These are phyloP conservation scores for Ornithorhynchus anatinus DNA, from an alignment of 2,113 vertebrate species.

Conservation along the genomic window DNA sequence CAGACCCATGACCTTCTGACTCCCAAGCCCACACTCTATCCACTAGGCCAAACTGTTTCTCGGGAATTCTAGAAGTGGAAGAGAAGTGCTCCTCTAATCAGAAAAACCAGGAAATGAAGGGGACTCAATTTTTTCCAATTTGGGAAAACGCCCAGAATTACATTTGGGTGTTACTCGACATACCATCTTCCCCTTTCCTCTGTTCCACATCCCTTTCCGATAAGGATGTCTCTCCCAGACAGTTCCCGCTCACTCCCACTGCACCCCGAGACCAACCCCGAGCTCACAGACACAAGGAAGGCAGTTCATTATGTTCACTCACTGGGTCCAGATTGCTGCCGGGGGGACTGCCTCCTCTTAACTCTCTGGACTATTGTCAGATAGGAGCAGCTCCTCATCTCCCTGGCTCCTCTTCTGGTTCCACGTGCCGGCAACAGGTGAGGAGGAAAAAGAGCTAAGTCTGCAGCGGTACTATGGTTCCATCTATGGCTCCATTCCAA, in stretches of 20 bases:
- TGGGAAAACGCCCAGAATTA: neutral
- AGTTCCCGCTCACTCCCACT: neutral
- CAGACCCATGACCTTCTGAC: too few relatives aligned
- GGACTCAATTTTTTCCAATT: neutral
- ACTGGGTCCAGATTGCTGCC: conserved; percentile 24
- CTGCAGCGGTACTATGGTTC: too few relatives aligned
- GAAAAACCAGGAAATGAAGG: too few relatives aligned
- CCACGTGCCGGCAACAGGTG: conserved; percentile 22
- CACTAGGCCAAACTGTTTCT: too few relatives aligned
- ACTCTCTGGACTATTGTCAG: conserved; percentile 43
- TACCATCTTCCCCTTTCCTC: neutral
- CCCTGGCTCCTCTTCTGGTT: conserved; percentile 22
- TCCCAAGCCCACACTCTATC: too few relatives aligned
- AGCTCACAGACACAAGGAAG: neutral
- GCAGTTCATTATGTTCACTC: conserved; percentile 20
- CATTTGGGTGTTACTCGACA: neutral
- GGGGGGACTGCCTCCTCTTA: conserved; percentile 36
- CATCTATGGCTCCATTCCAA: too few relatives aligned
- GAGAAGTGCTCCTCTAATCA: too few relatives aligned
- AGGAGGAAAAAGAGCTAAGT: neutral
- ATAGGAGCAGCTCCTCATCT: conserved; percentile 40
- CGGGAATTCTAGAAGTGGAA: too few relatives aligned
- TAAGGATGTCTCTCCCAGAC: neutral
- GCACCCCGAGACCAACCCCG: neutral
- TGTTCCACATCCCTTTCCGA: neutral